Evolutionary conservation across 2,113 vertebrate species (phyloP).

Genomic region (Corvus cornix): DNA sequence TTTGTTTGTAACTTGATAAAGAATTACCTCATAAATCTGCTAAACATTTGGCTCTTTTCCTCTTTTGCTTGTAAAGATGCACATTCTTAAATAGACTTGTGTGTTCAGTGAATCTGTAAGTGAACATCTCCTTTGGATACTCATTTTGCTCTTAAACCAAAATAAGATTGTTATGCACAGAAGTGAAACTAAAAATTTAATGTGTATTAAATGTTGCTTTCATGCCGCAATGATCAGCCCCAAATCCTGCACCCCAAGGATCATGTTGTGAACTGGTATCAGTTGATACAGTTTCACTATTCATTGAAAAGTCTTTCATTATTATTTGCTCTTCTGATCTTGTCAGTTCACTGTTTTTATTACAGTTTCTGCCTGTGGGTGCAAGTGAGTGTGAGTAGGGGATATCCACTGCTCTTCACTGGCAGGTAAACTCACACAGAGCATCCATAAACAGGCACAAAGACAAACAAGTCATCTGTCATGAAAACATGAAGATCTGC

Average conservation of each 20-base stretch:
- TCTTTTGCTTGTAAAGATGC: neutral
- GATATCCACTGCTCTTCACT: neutral
- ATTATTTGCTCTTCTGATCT: neutral
- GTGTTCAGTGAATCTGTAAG: neutral
- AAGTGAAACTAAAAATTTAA: neutral
- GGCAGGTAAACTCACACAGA: neutral
- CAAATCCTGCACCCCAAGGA: neutral
- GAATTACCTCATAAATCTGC: neutral
- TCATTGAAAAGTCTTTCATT: neutral
- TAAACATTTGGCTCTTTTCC: neutral
- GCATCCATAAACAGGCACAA: neutral
- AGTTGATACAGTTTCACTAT: neutral
- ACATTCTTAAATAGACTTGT: neutral
- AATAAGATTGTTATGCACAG: neutral
- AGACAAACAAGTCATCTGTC: neutral
- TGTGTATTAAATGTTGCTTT: neutral
- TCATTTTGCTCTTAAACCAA: neutral
- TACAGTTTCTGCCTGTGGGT: neutral
- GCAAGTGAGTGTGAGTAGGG: neutral
- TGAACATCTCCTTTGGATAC: neutral
- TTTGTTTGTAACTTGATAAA: neutral
- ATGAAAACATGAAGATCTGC: neutral
- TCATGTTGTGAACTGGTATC: neutral
- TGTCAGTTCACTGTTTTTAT: neutral
- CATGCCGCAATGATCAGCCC: neutral